Evolutionary conservation across 2,797 vertebrate species (phyloP), one percentile per base, ranked within the genome.

Genomic region (Sarcoramphus papa): DNA sequence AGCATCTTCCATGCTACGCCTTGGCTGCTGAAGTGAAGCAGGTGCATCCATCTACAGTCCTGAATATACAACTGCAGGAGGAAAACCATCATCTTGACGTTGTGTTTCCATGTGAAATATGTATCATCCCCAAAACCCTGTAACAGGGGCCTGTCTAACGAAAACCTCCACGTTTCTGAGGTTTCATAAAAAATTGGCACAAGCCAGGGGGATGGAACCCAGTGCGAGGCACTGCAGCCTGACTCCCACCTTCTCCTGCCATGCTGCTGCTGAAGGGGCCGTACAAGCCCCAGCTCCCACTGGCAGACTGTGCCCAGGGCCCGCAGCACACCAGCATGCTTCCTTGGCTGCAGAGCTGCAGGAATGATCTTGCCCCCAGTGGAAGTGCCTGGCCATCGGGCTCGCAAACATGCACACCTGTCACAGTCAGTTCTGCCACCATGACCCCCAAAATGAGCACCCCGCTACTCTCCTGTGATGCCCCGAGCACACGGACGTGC

Each of bases 401-500:
- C 47, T 53, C 2, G 7, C 51, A 68, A 33, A 69, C 2, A 3
- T 17, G 40, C 69, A 70, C 65, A 76, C 8, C 30, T 1, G 3
- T 40, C 19, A 30, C 6, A 6, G 53, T 45, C 50, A 47, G 30
- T 47, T 76, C 54, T 50, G 35, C 65, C 28, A 30, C 48, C 22
- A n/a, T 40, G 51, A 45, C 31, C 43, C 63, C 28, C 2, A 1
- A 27, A 69, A 64, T 3, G 12, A 67, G 62, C 3, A 1, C 22
- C n/a, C 64, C 0, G 1, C 40, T 28, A 1, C 30, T 43, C 53
- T 85, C 30, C 37, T 24, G 59, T 4, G 0, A 14, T 4, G 10
- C 51, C 48, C 47, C 3, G 3, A n/a, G 27, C 1, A 10, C 47
- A 20, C 4, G 2, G 14, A 1, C 1, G 2, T 5, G 4, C 59